These are phyloP conservation scores for Drosophila flavopinicola DNA, from an alignment of 2,888 invertebrate species.

Conservation along the genomic window DNA sequence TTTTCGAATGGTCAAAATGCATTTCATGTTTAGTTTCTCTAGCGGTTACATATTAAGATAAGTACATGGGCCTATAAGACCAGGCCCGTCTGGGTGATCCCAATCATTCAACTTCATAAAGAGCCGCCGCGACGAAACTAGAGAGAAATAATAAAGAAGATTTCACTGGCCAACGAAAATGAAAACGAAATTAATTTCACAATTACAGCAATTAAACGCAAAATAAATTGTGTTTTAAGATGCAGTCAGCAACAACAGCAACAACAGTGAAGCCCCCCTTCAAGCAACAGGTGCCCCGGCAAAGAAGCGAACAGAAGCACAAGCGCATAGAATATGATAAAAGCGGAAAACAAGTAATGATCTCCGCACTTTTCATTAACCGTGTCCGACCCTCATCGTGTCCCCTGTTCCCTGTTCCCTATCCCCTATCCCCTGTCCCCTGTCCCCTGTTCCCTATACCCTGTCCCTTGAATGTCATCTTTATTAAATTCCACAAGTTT, in stretches of 20 bases:
- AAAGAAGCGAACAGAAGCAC: slow-evolving; percentile 18
- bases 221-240: slow-evolving; percentile 71
- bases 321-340: slow-evolving; percentile 44
- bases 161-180: slow-evolving; percentile 72
- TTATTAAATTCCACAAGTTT: slow-evolving; percentile 28
- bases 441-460: not conserved
- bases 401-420: not conserved
- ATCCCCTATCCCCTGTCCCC: no score
- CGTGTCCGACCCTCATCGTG: slow-evolving; percentile 48
- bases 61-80: slow-evolving; percentile 12
- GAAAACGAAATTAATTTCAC: slow-evolving; percentile 79
- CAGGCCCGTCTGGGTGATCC: slow-evolving; percentile 47
- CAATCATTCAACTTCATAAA: slow-evolving; percentile 46
- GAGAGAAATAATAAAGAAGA: slow-evolving; percentile 31
- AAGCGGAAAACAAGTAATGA: slow-evolving; percentile 62
- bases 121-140: slow-evolving; percentile 30
- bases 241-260: slow-evolving; percentile 45
- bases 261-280: not conserved
- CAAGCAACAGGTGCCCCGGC: slow-evolving; percentile 28
- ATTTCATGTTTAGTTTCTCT: slow-evolving; percentile 24
- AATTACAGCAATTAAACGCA: slow-evolving; percentile 79
- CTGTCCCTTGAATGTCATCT: slow-evolving; percentile 36
- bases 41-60: slow-evolving; percentile 8
- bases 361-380: slow-evolving; percentile 75
- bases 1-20: slow-evolving; percentile 4